A percentile compares a stretch with the other conserved stretches of the same genome.
phyloP scores from a whole-genome alignment of 2,113 vertebrate species.

The Chaetorhynchus papuensis region DNA sequence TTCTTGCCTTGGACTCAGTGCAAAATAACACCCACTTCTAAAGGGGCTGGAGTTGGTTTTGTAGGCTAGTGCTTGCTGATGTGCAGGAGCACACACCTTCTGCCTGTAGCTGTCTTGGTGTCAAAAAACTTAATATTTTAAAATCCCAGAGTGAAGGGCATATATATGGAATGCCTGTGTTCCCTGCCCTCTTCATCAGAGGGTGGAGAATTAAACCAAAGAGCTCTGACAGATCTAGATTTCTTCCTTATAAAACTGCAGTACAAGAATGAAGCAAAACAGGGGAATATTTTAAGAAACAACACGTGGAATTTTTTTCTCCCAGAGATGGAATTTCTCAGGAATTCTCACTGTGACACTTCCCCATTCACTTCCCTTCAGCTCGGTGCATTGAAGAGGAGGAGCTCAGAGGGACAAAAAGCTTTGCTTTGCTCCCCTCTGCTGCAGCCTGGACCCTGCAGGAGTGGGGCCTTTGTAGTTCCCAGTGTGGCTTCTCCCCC shows the following conservation, averaged over 20 bases:
- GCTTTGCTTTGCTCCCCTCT: not conserved
- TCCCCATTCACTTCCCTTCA: not conserved
- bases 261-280: not conserved
- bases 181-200: not conserved
- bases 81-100: not conserved
- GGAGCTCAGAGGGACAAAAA: conserved; percentile 15
- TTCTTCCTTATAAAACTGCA: not conserved
- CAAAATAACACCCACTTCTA: not conserved
- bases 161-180: not conserved
- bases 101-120: not conserved
- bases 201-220: not conserved
- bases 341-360: not conserved
- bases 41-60: not conserved
- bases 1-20: not conserved
- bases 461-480: conserved; percentile 14
- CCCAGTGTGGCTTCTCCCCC: not conserved
- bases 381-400: not conserved
- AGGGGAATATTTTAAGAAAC: not conserved
- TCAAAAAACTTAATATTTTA: not conserved
- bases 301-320: not conserved
- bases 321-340: conserved; percentile 10
- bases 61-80: not conserved
- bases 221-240: not conserved
- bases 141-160: not conserved
- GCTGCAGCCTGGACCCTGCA: not conserved